Evolutionary conservation across 2,888 invertebrate species (phyloP).

Genomic region (Lucinisca nassula): DNA sequence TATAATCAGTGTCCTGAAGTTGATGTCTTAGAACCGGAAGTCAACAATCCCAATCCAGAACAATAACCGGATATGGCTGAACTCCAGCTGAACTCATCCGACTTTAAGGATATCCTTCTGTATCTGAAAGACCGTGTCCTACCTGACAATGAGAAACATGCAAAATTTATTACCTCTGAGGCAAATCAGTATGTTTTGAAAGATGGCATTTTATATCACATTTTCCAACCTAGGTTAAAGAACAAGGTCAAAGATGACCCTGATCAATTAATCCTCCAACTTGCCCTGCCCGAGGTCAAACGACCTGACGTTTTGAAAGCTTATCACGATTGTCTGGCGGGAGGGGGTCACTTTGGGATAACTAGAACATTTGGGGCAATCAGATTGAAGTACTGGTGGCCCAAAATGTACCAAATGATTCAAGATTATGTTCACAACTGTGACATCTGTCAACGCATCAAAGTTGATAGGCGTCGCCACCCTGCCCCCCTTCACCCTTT

Average conservation of each 20-base stretch:
- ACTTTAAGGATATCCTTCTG: constrained; percentile 23
- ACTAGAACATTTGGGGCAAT: constrained; percentile 20
- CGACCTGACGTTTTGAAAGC: constrained; percentile 27
- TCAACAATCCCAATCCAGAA: no score
- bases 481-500: constrained; percentile 13
- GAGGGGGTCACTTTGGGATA: constrained; percentile 26
- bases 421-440: constrained; percentile 8
- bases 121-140: constrained; percentile 15
- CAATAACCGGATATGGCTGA: no score
- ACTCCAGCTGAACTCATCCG: no score
- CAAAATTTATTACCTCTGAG: constrained; percentile 5
- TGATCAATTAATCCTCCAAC: constrained; percentile 6
- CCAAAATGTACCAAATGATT: not conserved
- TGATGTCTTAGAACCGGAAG: no score
- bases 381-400: constrained; percentile 22
- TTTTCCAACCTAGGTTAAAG: constrained; percentile 33
- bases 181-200: constrained; percentile 26
- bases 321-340: constrained; percentile 20
- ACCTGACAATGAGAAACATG: constrained; percentile 15
- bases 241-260: not conserved
- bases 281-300: constrained; percentile 30
- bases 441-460: constrained; percentile 18
- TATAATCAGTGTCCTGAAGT: no score
- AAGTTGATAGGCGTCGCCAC: not conserved
- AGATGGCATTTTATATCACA: constrained; percentile 31